Percentiles rank a stretch among this genome's conserved stretches.
Evolutionary conservation across 2,888 invertebrate genomes (phyloP).

Genomic region (Lymantria monacha): DNA sequence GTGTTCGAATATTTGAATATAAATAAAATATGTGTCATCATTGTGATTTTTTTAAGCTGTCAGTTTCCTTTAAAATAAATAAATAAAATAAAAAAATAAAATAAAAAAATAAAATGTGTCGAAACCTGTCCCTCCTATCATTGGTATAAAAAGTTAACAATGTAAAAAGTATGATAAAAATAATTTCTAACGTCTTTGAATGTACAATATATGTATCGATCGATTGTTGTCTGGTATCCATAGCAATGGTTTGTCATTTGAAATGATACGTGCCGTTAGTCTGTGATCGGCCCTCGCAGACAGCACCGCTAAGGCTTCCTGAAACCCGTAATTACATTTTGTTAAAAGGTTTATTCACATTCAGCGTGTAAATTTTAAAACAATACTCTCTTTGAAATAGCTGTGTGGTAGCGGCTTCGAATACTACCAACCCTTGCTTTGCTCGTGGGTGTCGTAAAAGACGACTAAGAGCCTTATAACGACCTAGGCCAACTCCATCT

Average conservation of each 20-base stretch:
- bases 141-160: not conserved
- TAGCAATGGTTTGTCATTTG: conserved; percentile 39
- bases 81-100: too few species aligned
- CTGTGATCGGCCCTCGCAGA: conserved; percentile 45
- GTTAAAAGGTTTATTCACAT: conserved; percentile 57
- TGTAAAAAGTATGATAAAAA: conserved; percentile 2
- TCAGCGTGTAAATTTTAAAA: conserved; percentile 34
- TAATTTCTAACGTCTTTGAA: conserved; percentile 27
- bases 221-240: conserved; percentile 31
- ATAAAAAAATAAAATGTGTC: too few species aligned
- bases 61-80: too few species aligned
- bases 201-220: conserved; percentile 44
- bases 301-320: conserved; percentile 67
- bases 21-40: too few species aligned
- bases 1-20: too few species aligned
- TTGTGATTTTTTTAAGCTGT: too few species aligned
- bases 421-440: too few species aligned
- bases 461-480: too few species aligned
- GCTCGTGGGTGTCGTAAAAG: too few species aligned
- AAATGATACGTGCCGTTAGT: conserved; percentile 29
- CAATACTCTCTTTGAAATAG: conserved; percentile 14
- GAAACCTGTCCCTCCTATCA: too few species aligned
- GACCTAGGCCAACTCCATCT: too few species aligned
- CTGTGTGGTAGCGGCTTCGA: too few species aligned
- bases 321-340: conserved; percentile 65